Base-by-base conservation (phyloP, 1,140 invertebrate species). In the Sitobion miscanthi region DNA sequence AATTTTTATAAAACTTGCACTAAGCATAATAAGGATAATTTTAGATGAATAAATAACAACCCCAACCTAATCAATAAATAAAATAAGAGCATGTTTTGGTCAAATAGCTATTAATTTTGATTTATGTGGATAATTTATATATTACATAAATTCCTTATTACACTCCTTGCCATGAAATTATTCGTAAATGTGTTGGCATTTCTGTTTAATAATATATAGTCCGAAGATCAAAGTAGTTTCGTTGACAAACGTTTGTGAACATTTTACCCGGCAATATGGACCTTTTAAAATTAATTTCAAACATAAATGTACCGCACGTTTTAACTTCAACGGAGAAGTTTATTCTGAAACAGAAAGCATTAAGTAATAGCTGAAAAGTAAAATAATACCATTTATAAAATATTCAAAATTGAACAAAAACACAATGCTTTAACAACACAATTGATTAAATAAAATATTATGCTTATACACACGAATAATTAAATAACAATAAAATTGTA, bases 91-190 rank as follows among this genome's bases (percentile, higher is more conserved):
- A 77, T 35, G 6, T 77, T 77, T n/a, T 17, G 62, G n/a, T 77
- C 62, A 77, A 77, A 77, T 17, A 77, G 14, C 62, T 35, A 77
- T 77, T n/a, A 77, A 17, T n/a, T 77, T 77, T 77, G n/a, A 77
- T 77, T n/a, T 77, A 77, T n/a, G 17, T 77, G 14, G 5, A 77
- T 77, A n/a, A n/a, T 77, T 77, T n/a, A 77, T 77, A 11, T 77
- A 77, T 77, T n/a, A 77, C 62, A n/a, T 77, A 35, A 77, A 77
- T 77, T 77, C 62, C 62, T n/a, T 77, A 77, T n/a, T 77, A 35
- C n/a, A 77, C 30, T 1, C 30, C 14, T n/a, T n/a, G 11, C 30
- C 30, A 77, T 5, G 30, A 77, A 77, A 35, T 77, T 77, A 14
- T 77, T 77, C 30, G 2, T 35, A 77, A 77, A 77, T 77, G n/a